Conservation (phyloP, 37 sponge, comb jelly and placozoan genomes). For the Lycopodina hypogea region DNA sequence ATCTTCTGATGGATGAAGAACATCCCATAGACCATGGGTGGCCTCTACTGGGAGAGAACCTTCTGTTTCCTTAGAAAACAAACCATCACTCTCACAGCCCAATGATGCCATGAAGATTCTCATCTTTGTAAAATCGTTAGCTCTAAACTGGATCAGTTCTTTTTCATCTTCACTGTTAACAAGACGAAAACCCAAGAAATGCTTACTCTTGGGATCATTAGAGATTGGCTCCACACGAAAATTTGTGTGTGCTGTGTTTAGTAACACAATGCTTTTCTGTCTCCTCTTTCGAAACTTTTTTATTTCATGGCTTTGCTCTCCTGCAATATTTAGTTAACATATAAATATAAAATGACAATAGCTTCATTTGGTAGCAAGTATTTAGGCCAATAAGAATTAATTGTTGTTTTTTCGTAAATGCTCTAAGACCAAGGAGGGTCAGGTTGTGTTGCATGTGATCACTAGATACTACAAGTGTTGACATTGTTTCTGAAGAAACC, state of each 20-base stretch:
- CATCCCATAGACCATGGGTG: conserved; percentile 66
- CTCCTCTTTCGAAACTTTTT: conserved; percentile 5
- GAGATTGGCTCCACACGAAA: conserved; percentile 42
- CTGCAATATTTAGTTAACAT: conserved; percentile 30
- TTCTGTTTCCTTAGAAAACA: conserved; percentile 50
- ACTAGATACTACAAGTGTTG: no score
- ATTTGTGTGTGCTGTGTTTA: conserved; percentile 42
- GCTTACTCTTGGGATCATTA: conserved; percentile 50
- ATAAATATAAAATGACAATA: conserved; percentile 56
- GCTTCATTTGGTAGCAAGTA: no score
- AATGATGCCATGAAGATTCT: conserved; percentile 69
- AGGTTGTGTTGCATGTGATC: no score
- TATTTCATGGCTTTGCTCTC: conserved; percentile 18
- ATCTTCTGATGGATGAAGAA: conserved; percentile 66
- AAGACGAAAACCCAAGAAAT: conserved; percentile 63
- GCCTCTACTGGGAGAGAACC: conserved; percentile 51
- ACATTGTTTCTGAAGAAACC: no score
- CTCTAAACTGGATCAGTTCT: conserved; percentile 46
- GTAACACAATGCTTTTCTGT: conserved; percentile 8
- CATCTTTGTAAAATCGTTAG: conserved; percentile 47
- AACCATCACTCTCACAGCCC: conserved; percentile 32
- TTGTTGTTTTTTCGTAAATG: no score
- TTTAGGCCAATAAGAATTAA: no score
- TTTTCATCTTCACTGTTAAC: conserved; percentile 16
- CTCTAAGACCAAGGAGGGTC: no score